These are phyloP conservation scores for Dinomys branickii DNA, from an alignment of 2,113 vertebrate species.

Conservation along the genomic window DNA sequence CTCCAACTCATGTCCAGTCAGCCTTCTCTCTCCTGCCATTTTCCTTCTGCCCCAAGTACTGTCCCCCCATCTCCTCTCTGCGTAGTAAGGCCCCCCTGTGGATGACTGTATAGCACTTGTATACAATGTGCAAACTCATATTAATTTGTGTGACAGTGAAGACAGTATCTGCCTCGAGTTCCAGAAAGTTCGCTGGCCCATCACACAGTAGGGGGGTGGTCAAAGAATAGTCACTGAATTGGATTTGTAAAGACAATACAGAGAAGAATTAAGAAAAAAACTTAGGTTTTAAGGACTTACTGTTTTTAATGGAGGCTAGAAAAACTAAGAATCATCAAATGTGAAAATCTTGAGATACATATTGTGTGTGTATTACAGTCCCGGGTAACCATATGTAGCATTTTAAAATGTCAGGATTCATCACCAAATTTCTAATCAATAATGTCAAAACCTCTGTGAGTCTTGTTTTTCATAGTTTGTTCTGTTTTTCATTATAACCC, in stretches of 20 bases:
- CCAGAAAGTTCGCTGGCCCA: background rate
- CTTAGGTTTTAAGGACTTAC: background rate
- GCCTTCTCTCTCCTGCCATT: background rate
- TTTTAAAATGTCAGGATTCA: conserved; percentile 43
- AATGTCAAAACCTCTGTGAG: conserved; percentile 1
- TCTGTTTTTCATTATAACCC: conserved; percentile 25
- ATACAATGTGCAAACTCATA: background rate
- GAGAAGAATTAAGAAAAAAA: background rate
- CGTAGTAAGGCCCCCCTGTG: background rate
- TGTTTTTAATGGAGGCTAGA: background rate
- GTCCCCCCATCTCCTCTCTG: background rate
- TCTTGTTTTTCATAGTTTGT: background rate
- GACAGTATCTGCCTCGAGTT: background rate
- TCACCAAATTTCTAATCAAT: conserved; percentile 34
- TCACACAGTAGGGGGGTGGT: background rate
- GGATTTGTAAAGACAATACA: background rate
- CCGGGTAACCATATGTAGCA: conserved; percentile 6
- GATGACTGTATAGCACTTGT: background rate
- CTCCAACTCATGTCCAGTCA: background rate
- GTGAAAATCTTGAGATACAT: background rate
- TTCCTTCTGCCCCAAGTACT: background rate
- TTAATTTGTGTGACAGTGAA: background rate
- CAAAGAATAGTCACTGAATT: conserved; percentile 1
- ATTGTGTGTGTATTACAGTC: background rate
- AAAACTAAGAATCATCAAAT: conserved; percentile 43